phyloP scores from a whole-genome alignment of 2,888 invertebrate genomes.

The Spialia ferax region DNA sequence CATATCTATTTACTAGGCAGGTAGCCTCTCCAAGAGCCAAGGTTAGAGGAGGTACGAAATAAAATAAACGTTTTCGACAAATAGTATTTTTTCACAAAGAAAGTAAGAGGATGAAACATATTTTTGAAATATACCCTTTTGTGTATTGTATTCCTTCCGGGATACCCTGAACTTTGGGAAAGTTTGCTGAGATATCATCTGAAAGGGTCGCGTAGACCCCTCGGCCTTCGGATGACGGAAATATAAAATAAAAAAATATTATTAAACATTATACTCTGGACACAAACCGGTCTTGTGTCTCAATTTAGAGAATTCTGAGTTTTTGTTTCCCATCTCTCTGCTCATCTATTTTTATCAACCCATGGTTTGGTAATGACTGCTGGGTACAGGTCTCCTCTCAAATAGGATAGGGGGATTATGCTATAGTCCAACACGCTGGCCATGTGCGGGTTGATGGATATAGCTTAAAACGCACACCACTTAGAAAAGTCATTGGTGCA shows the following conservation, averaged over 20 bases:
- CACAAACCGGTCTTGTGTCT: background rate
- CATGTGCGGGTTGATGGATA: too few species aligned
- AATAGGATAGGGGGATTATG: too few species aligned
- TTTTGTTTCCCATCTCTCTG: background rate
- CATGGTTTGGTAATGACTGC: too few species aligned
- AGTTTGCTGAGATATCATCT: constrained; percentile 20
- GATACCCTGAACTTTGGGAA: constrained; percentile 13
- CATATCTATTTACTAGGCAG: background rate
- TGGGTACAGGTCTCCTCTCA: too few species aligned
- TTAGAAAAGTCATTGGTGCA: too few species aligned
- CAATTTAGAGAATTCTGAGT: background rate
- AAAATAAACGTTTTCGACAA: background rate
- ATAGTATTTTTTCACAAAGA: background rate
- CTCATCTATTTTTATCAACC: too few species aligned
- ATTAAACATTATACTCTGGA: constrained; percentile 1
- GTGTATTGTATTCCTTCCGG: constrained; percentile 24
- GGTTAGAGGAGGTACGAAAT: background rate
- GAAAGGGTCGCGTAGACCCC: constrained; percentile 3
- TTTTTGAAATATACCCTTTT: constrained; percentile 27
- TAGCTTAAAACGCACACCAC: too few species aligned
- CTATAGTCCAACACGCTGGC: too few species aligned
- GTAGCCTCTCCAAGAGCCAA: too few species aligned
- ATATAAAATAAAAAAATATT: constrained; percentile 19
- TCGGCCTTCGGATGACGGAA: constrained; percentile 10
- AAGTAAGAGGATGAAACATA: constrained; percentile 15